Percentiles rank a stretch among this genome's conserved stretches.
These are phyloP conservation scores for Semicossyphus pulcher DNA, from an alignment of 2,113 vertebrate species.

Conservation along the genomic window DNA sequence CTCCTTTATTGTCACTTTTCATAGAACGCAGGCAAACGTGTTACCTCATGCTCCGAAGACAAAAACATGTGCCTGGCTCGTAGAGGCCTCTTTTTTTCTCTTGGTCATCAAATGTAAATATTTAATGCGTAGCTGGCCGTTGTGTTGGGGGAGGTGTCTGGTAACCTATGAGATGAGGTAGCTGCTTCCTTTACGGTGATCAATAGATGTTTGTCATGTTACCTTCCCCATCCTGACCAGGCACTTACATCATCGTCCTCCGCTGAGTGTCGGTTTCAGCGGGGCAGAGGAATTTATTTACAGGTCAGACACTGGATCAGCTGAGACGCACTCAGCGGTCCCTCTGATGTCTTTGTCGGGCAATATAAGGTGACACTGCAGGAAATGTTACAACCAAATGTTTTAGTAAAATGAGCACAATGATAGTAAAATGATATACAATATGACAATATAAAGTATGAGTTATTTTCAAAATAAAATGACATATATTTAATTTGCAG, in stretches of 20 bases:
- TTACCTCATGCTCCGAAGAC: conserved; percentile 18
- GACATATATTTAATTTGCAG: too few species aligned
- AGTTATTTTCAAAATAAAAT: too few species aligned
- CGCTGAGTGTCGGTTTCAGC: conserved; percentile 70
- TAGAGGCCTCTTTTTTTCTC: conserved; percentile 46
- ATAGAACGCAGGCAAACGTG: conserved; percentile 36
- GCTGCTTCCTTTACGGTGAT: conserved; percentile 70
- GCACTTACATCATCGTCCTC: conserved; percentile 70
- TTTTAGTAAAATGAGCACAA: neutral
- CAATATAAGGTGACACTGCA: conserved; percentile 37
- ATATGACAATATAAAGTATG: too few species aligned
- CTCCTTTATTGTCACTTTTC: conserved; percentile 45
- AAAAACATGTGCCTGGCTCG: conserved; percentile 7
- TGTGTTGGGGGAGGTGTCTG: conserved; percentile 65
- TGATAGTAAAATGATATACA: too few species aligned
- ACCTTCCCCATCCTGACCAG: conserved; percentile 65
- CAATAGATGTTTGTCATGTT: conserved; percentile 76
- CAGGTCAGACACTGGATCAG: conserved; percentile 70
- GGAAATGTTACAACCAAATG: neutral
- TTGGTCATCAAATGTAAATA: conserved; percentile 79
- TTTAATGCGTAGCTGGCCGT: conserved; percentile 72
- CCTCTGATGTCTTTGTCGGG: neutral
- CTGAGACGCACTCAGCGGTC: conserved; percentile 18
- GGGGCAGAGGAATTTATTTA: conserved; percentile 77
- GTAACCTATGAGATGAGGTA: conserved; percentile 74